Conservation (phyloP, 2,113 vertebrate genomes). For the Archocentrus centrarchus region DNA sequence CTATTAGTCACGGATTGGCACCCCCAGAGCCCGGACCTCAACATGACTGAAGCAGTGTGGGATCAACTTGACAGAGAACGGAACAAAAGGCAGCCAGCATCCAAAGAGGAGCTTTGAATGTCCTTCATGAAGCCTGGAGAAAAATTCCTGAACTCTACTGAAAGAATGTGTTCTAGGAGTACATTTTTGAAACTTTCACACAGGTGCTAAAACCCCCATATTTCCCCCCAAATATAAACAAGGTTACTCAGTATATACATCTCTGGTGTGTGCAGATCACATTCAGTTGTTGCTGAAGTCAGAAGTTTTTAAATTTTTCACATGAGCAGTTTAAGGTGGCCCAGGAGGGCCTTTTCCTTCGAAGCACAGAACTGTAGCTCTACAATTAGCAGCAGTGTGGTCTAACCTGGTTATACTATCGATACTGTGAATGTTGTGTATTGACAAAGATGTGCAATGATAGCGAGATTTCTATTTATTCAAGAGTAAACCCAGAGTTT, state of each 20-base stretch:
- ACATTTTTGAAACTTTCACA: neutral
- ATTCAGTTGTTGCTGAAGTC: neutral
- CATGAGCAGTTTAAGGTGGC: constrained; percentile 3
- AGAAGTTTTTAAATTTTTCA: constrained; percentile 19
- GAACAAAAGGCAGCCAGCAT: neutral
- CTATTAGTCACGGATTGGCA: no score
- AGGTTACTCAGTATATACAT: neutral
- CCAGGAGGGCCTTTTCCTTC: neutral
- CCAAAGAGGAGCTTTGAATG: neutral
- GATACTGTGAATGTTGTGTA: neutral
- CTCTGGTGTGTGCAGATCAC: neutral
- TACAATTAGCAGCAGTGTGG: neutral
- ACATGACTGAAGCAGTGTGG: neutral
- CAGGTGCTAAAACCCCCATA: neutral
- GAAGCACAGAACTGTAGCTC: constrained; percentile 8
- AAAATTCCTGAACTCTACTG: neutral
- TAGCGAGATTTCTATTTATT: constrained; percentile 15
- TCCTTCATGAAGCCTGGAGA: neutral
- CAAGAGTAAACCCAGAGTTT: neutral
- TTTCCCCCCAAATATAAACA: neutral
- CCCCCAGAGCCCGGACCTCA: no score
- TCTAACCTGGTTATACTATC: neutral
- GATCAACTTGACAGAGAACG: neutral
- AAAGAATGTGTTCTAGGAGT: no score
- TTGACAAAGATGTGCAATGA: constrained; percentile 17